These are phyloP conservation scores for Pilophorus perplexus DNA, from an alignment of 2,888 invertebrate genomes.

Conservation along the genomic window DNA sequence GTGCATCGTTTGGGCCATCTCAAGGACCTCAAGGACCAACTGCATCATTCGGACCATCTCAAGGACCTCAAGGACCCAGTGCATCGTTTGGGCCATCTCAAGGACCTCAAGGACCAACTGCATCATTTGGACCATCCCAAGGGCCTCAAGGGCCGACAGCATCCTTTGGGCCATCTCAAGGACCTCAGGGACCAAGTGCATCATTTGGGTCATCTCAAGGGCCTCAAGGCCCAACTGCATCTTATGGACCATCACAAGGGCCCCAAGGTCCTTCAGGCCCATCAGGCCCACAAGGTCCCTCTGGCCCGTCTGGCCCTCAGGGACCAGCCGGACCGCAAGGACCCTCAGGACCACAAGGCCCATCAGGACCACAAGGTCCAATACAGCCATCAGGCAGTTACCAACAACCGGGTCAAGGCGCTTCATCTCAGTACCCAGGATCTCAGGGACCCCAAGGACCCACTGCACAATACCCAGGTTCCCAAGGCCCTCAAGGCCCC, in stretches of 20 bases:
- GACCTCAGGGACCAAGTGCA: constrained; percentile 47
- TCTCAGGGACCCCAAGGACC: constrained; percentile 46
- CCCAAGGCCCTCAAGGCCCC: constrained; percentile 42
- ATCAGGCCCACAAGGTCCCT: constrained; percentile 47
- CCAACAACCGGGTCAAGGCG: too few relatives aligned
- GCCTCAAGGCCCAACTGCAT: constrained; percentile 48
- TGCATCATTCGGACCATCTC: constrained; percentile 47
- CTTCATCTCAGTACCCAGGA: constrained; percentile 32
- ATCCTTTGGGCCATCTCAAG: constrained; percentile 47
- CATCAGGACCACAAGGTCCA: constrained; percentile 13
- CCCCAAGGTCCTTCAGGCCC: constrained; percentile 38
- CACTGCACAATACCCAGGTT: constrained; percentile 43
- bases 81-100: constrained; percentile 43
- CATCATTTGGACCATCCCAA: constrained; percentile 47
- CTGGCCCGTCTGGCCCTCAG: constrained; percentile 50
- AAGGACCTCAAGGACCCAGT: constrained; percentile 43
- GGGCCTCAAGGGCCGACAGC: constrained; percentile 49
- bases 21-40: constrained; percentile 50
- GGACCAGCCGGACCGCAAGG: constrained; percentile 49
- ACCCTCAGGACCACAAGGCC: constrained; percentile 46
- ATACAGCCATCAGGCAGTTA: too few relatives aligned
- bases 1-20: constrained; percentile 45
- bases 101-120: constrained; percentile 48
- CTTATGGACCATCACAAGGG: constrained; percentile 48
- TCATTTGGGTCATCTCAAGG: constrained; percentile 45